These are phyloP conservation scores for Oxygymnocypris stewartii DNA, from an alignment of 2,113 vertebrate species.

Conservation along the genomic window DNA sequence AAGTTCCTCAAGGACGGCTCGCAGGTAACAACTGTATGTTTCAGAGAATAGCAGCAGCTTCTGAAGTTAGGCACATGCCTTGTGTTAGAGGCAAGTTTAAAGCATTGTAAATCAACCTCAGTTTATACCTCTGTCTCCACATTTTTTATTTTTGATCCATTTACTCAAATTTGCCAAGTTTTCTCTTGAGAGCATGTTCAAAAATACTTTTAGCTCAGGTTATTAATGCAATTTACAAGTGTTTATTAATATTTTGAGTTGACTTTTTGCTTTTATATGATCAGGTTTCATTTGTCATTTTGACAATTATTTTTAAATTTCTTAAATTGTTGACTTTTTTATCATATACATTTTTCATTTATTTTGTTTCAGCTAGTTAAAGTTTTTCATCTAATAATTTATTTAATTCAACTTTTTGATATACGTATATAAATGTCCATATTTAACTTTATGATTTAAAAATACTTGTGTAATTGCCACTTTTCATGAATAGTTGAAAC, in stretches of 20 bases:
- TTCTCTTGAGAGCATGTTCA: neutral
- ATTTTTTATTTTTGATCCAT: neutral
- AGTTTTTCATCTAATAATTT: no score
- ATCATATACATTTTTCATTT: no score
- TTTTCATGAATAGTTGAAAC: neutral
- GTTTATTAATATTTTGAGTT: neutral
- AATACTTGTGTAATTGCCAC: neutral
- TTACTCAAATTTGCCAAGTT: neutral
- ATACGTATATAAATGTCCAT: no score
- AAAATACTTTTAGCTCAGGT: neutral
- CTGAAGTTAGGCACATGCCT: neutral
- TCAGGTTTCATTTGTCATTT: no score
- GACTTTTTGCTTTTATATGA: neutral
- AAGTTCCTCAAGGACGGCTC: no score
- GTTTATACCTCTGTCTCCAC: neutral
- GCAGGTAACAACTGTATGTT: neutral
- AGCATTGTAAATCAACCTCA: no score
- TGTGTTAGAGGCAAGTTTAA: neutral
- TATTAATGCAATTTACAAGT: no score
- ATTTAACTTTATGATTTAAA: no score
- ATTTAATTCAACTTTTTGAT: no score
- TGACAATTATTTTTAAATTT: no score
- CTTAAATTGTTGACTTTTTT: no score
- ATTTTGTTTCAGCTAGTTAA: no score
- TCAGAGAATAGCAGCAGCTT: neutral